Percentiles rank a stretch among this genome's conserved stretches.
Conservation (phyloP, 2,797 vertebrate genomes). For the Tarsius wallacei region DNA sequence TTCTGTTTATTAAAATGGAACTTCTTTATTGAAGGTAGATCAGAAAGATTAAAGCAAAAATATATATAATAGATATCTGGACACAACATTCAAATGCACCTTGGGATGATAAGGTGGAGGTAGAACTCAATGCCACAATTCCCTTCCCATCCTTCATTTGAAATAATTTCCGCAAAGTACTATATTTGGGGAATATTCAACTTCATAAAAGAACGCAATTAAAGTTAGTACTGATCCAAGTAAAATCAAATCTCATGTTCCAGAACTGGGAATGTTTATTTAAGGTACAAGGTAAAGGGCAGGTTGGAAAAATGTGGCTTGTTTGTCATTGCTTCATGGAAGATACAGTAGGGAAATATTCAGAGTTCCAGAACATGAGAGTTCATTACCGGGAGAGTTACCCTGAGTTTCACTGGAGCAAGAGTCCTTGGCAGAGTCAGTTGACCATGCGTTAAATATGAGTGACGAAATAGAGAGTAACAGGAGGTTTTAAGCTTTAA, state of each 20-base stretch:
- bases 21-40: neutral
- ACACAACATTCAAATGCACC: neutral
- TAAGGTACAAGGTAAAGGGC: neutral
- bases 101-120: neutral
- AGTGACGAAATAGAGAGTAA: no score
- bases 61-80: neutral
- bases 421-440: neutral
- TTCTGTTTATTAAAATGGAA: constrained; percentile 36
- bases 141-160: neutral
- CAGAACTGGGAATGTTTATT: constrained; percentile 5
- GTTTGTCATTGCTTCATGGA: neutral
- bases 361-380: neutral
- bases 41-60: constrained; percentile 50
- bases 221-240: constrained; percentile 8
- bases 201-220: constrained; percentile 39
- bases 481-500: no score
- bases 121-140: neutral
- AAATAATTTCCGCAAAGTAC: neutral
- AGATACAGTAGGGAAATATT: neutral
- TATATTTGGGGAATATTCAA: constrained; percentile 19
- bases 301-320: neutral
- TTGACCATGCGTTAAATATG: no score
- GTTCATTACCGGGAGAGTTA: constrained; percentile 8
- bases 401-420: neutral
- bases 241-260: constrained; percentile 36